Base-by-base conservation (phyloP, 2,113 vertebrate genomes). In the Halichoeres trimaculatus region DNA sequence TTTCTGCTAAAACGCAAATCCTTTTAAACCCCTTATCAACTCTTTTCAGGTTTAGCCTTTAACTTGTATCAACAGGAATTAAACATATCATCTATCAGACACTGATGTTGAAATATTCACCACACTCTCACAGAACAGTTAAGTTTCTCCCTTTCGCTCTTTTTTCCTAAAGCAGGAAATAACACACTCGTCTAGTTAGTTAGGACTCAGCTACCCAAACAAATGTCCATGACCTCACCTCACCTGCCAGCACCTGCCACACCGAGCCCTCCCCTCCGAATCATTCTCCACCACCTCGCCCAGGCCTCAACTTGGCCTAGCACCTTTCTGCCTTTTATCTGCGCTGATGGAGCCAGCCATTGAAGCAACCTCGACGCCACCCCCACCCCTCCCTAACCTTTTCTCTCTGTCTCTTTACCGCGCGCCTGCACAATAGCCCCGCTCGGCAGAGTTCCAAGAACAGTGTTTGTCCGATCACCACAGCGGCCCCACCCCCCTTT, bases 361-460 rank as follows among this genome's bases (percentile, higher is more conserved):
- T 85, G 71, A 89, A 75, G 73, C 71, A 68, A 62, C 83, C 65
- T 76, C 61, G 22, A 12, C 10, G 16, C 63, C 58, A 22, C 60
- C 78, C 56, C 79, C 71, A 13, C 53, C 81, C 80, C 70, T 69
- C 73, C 77, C 70, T 38, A 69, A 62, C 54, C 68, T 85, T 86
- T 88, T 89, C 67, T 82, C 84, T 85, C 55, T 61, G 71, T 86
- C 76, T 61, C 77, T 88, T 70, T 76, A 74, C 80, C 53, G 72
- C 68, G n/a, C 52, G 57, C 76, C 70, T 85, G 63, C 85, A 91
- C 91, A 92, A 91, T 90, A 54, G 90, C 69, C 62, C 71, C 23
- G 55, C 87, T 86, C 61, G 85, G 92, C 90, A 81, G 83, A 86
- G 85, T 82, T 87, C 87, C 84, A 85, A 88, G 82, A 89, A 73